Conservation (phyloP, 2,888 invertebrate species). For the Tenthredo amoena region DNA sequence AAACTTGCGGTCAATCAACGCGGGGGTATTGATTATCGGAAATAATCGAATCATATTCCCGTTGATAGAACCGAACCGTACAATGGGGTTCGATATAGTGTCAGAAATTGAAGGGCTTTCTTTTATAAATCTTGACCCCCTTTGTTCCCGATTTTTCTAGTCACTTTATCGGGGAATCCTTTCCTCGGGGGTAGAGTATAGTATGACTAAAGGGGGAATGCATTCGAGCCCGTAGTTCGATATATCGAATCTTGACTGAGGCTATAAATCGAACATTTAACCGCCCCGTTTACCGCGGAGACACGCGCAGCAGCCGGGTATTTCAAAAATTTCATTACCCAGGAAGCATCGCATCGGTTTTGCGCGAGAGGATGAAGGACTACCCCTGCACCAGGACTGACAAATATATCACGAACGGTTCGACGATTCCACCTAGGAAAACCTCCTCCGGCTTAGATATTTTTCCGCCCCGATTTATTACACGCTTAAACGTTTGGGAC, state of each 20-base stretch:
- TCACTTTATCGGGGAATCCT: neutral
- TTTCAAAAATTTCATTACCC: constrained; percentile 50
- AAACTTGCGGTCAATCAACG: neutral
- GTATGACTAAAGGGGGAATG: neutral
- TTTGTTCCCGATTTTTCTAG: neutral
- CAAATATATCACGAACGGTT: constrained; percentile 37
- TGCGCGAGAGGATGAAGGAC: constrained; percentile 52
- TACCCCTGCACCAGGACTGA: constrained; percentile 44
- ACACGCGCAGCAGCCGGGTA: constrained; percentile 34
- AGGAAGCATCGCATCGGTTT: constrained; percentile 45
- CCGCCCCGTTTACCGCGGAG: constrained; percentile 43
- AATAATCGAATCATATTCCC: neutral
- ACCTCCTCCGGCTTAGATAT: neutral
- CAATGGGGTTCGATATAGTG: neutral
- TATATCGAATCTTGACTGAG: constrained; percentile 41
- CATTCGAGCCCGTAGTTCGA: neutral
- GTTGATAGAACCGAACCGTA: neutral
- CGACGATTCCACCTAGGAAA: neutral
- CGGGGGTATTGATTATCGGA: neutral
- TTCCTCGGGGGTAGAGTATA: neutral
- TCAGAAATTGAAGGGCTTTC: neutral
- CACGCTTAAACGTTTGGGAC: neutral
- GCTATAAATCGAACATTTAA: constrained; percentile 48
- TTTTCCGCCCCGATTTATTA: neutral
- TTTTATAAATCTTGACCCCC: neutral